Evolutionary conservation across 2,113 vertebrate species (phyloP).

Genomic region (Corapipo altera): DNA sequence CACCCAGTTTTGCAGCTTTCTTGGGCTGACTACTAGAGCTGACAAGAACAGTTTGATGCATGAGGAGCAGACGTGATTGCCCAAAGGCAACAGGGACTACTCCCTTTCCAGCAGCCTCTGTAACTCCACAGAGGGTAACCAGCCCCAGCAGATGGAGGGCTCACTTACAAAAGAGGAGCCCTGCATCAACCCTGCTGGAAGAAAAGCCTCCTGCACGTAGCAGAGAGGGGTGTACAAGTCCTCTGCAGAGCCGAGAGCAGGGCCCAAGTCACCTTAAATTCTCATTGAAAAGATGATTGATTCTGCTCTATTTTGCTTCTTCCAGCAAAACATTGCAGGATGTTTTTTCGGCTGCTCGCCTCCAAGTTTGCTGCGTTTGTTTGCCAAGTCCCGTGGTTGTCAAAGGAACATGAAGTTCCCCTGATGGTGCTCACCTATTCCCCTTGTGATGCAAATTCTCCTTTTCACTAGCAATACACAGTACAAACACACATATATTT

Average conservation of each 20-base stretch:
- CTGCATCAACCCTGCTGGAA: not conserved
- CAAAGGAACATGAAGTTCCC: slow-evolving; percentile 25
- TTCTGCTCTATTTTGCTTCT: slow-evolving; percentile 37
- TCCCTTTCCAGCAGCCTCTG: not conserved
- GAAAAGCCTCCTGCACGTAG: rapidly evolving
- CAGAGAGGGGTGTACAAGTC: not conserved
- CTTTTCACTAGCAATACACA: not conserved
- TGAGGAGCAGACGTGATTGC: not conserved
- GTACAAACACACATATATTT: not conserved
- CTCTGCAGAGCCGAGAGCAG: not conserved
- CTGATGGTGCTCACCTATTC: slow-evolving; percentile 1
- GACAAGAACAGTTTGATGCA: not conserved
- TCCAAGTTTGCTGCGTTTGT: not conserved
- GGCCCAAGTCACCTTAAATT: slow-evolving; percentile 29
- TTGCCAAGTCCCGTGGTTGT: slow-evolving; percentile 35
- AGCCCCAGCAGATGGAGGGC: not conserved
- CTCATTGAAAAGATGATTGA: slow-evolving; percentile 46
- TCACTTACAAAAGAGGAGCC: not conserved
- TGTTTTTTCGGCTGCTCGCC: slow-evolving; percentile 4
- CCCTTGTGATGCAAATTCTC: not conserved
- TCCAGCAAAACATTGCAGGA: slow-evolving; percentile 29
- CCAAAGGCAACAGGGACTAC: not conserved
- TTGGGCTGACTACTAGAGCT: not conserved
- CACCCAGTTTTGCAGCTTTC: not conserved
- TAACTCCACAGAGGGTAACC: not conserved